Conservation (phyloP, 2,888 invertebrate species). For the Trichacis sp. region DNA sequence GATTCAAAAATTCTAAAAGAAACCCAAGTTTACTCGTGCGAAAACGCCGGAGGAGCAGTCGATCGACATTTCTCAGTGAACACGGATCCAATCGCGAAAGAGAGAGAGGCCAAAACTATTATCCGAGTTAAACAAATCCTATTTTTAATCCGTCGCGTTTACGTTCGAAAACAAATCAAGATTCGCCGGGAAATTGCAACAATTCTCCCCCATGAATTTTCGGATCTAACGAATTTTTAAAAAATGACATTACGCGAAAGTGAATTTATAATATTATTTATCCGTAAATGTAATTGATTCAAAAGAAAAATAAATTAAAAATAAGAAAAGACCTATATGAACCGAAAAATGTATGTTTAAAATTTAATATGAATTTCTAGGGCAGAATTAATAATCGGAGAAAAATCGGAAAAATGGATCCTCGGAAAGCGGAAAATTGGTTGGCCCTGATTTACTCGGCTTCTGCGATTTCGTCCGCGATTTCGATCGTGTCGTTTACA, state of each 20-base stretch:
- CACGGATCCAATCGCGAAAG: too few relatives aligned
- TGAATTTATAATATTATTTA: too few relatives aligned
- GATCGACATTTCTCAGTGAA: slow-evolving; percentile 10
- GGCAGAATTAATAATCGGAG: too few relatives aligned
- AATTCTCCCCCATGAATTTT: background rate
- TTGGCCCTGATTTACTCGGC: slow-evolving; percentile 52
- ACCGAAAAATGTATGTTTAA: too few relatives aligned
- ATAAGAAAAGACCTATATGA: too few relatives aligned
- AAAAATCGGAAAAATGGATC: too few relatives aligned
- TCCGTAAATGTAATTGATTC: too few relatives aligned
- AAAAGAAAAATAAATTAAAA: too few relatives aligned
- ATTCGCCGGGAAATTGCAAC: background rate
- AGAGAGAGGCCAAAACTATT: too few relatives aligned
- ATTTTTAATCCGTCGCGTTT: slow-evolving; percentile 21
- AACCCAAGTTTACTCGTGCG: slow-evolving; percentile 2
- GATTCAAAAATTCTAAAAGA: background rate
- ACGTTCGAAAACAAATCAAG: slow-evolving; percentile 5
- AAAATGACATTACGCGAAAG: too few relatives aligned
- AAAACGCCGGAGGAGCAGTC: slow-evolving; percentile 27
- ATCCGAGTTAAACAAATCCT: slow-evolving; percentile 23
- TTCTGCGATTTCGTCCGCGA: slow-evolving; percentile 50
- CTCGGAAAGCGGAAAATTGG: slow-evolving; percentile 48
- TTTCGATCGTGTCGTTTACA: slow-evolving; percentile 54
- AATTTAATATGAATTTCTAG: too few relatives aligned
- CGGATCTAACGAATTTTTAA: too few relatives aligned